A percentile compares a stretch with the other conserved stretches of the same genome.
These are phyloP conservation scores for Platycnemis pennipes DNA, from an alignment of 2,888 invertebrate genomes.

Conservation along the genomic window DNA sequence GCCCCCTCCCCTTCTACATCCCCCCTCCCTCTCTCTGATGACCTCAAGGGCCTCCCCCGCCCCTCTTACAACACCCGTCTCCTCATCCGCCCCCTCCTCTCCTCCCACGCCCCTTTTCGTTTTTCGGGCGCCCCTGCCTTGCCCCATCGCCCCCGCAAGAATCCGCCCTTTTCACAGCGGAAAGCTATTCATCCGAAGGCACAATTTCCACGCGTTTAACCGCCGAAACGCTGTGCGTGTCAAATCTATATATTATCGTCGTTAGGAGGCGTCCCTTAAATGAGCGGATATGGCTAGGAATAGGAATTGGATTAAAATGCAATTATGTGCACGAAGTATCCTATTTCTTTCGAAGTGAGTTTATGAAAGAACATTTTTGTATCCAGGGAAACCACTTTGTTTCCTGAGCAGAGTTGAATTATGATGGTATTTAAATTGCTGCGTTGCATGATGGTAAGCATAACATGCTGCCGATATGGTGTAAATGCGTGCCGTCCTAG, in stretches of 20 bases:
- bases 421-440: too few relatives aligned
- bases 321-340: not conserved
- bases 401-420: not conserved
- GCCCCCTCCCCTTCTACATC: not conserved
- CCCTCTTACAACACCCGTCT: not conserved
- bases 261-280: constrained; percentile 9
- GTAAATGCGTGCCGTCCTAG: too few relatives aligned
- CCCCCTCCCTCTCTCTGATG: not conserved
- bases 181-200: constrained; percentile 25
- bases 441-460: too few relatives aligned
- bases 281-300: not conserved
- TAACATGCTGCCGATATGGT: too few relatives aligned
- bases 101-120: not conserved
- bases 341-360: not conserved
- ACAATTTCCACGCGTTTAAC: constrained; percentile 7
- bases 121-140: too few relatives aligned
- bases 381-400: not conserved
- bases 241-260: constrained; percentile 24
- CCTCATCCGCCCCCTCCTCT: not conserved
- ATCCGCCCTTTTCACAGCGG: not conserved
- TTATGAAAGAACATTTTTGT: not conserved
- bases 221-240: constrained; percentile 17
- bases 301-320: constrained; percentile 32
- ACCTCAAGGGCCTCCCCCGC: not conserved
- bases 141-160: not conserved